Evolutionary conservation across 2,113 vertebrate species (phyloP), one percentile per base, ranked within the genome.

Genomic region (Caloenas nicobarica): DNA sequence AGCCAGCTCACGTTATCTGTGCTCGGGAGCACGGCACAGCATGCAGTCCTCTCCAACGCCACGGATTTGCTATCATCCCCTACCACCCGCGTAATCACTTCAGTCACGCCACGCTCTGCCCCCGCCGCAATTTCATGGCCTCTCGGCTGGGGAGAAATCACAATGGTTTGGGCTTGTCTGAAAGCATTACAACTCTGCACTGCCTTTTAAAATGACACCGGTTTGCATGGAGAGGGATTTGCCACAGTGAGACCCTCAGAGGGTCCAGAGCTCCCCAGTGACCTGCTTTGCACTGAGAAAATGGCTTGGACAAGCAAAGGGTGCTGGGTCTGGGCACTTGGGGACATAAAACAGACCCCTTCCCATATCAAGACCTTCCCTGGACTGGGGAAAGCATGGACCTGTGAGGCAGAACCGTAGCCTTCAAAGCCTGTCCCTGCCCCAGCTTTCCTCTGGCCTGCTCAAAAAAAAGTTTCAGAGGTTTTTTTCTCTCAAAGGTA

Each of bases 61-160:
- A 0, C 1, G 15, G 68, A 65, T 81, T 78, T 87, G 65, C 72
- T 72, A 73, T 96, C 91, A 68, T 21, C 38, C 61, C 66, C 81
- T 64, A 81, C 89, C 93, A 95, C 90, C 72, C 42, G 3, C 33
- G 2, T 82, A 91, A 96, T 95, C 48, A 10, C 8, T 15, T 92
- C 80, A 46, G 88, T 92, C 90, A 96, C 7, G 11, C 74, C 66
- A 68, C 0, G 1, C 40, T 94, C 95, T 85, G 53, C 71, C 93
- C 93, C 79, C 62, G 0, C 86, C 40, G 89, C 62, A 91, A 96
- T 97, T 95, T 95, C 93, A 90, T n/a, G 9, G 89, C 66, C 6
- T 1, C 89, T 94, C 57, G 6, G 70, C 88, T 56, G 56, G 90
- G 34, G 84, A 54, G 60, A 94, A 96, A 94, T 95, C 89, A n/a